Base-by-base conservation (phyloP, 1,140 invertebrate genomes). In the Drosophila albomicans region DNA sequence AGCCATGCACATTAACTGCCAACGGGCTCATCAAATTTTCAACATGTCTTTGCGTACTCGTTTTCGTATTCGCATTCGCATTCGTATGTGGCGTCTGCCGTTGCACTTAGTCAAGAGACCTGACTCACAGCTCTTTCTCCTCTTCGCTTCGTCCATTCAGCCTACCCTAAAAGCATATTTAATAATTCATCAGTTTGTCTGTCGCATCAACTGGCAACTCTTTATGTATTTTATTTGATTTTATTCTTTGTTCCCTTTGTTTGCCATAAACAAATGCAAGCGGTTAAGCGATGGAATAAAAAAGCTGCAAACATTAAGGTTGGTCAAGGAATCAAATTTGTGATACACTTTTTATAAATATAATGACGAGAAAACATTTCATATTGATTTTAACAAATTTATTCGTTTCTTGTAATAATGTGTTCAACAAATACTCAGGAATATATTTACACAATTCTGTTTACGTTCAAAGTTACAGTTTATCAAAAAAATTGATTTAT, bases 101-200 rank as follows among this genome's bases (percentile, higher is more conserved):
- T 45, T 79, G 65, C 76, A 87, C 82, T 79, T 87, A 79, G 59
- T 49, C 75, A 67, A 70, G 64, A 78, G 7, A 1, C 30, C 48
- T 59, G 32, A 16, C 5, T 8, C 30, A 10, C 57, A 2, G 5
- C 0, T 32, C 30, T 6, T 32, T 5, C n/a, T 32, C 25, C n/a
- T 13, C 48, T 35, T 35, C 11, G 45, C 48, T 48, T 64, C 57
- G 16, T 54, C 56, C 11, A 63, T 62, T 70, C 63, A 28, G 74
- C 45, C 65, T 67, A 66, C 81, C 67, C 82, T 85, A 85, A 86
- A 88, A 88, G 85, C 85, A 70, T 89, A 58, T 78, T 88, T 85
- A 89, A 88, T 88, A 88, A 88, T 88, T 88, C 63, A 88, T 51
- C 57, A 79, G 67, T 72, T 69, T 61, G 62, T 61, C 74, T 77